Conservation (phyloP, 2,113 vertebrate genomes). For the Lonchura striata region DNA sequence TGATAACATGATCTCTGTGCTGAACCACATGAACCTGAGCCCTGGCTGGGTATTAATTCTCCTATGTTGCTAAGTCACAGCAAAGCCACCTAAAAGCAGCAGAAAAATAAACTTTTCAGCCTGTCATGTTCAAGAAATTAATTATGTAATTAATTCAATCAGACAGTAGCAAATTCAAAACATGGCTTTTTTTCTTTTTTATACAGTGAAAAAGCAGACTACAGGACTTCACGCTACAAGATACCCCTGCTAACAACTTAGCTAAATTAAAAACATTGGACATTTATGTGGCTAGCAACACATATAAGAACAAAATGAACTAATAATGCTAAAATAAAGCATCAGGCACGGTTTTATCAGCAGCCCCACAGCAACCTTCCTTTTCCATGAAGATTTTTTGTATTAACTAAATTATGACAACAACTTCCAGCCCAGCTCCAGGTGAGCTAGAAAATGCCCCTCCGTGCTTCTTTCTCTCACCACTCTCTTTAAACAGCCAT, state of each 20-base stretch:
- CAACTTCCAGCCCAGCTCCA: background rate
- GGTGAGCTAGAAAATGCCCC: background rate
- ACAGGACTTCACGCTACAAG: background rate
- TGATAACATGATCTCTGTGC: background rate
- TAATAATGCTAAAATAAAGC: background rate
- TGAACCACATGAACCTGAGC: background rate
- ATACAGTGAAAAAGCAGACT: background rate
- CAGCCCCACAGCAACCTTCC: background rate
- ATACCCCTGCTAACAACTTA: background rate
- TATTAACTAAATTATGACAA: background rate
- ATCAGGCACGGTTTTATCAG: background rate
- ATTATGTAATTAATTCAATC: constrained; percentile 32
- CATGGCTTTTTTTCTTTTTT: background rate
- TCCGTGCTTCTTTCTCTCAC: background rate
- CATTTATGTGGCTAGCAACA: background rate
- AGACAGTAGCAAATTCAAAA: constrained; percentile 38
- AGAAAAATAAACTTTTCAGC: constrained; percentile 8
- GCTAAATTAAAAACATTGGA: constrained; percentile 3
- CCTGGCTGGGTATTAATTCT: background rate
- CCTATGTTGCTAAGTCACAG: background rate
- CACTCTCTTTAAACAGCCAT: background rate
- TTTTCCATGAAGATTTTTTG: background rate
- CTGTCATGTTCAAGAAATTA: background rate
- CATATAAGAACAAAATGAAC: background rate
- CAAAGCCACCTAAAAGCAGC: background rate